phyloP scores from a whole-genome alignment of 2,113 vertebrate genomes.

The Pionites leucogaster region DNA sequence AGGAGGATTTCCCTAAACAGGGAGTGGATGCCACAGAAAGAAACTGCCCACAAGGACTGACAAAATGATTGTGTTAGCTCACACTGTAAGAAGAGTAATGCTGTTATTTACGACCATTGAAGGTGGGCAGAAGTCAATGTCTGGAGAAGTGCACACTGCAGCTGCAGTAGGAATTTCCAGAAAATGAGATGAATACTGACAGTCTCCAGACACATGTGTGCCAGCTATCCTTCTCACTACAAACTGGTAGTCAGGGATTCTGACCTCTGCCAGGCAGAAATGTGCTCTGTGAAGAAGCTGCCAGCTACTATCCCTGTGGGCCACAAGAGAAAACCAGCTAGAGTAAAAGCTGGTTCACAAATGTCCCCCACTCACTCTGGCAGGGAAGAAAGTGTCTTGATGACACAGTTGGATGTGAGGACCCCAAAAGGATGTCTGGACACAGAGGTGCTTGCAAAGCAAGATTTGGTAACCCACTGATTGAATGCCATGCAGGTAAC shows the following conservation, averaged over 20 bases:
- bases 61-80: neutral
- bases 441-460: neutral
- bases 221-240: neutral
- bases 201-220: neutral
- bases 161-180: neutral
- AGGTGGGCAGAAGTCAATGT: neutral
- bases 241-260: neutral
- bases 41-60: neutral
- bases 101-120: neutral
- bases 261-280: neutral
- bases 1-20: neutral
- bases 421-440: neutral
- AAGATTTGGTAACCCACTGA: neutral
- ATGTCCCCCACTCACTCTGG: neutral
- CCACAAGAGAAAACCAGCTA: neutral
- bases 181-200: neutral
- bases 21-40: neutral
- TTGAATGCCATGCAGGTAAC: neutral
- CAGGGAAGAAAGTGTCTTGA: neutral
- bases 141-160: neutral
- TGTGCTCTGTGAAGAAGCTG: neutral
- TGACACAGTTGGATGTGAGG: rapidly evolving
- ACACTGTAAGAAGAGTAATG: neutral
- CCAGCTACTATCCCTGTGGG: neutral
- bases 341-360: neutral